Percentiles rank a stretch among this genome's conserved stretches.
Conservation (phyloP, 2,113 vertebrate species). For the Megaceryle torquata region DNA sequence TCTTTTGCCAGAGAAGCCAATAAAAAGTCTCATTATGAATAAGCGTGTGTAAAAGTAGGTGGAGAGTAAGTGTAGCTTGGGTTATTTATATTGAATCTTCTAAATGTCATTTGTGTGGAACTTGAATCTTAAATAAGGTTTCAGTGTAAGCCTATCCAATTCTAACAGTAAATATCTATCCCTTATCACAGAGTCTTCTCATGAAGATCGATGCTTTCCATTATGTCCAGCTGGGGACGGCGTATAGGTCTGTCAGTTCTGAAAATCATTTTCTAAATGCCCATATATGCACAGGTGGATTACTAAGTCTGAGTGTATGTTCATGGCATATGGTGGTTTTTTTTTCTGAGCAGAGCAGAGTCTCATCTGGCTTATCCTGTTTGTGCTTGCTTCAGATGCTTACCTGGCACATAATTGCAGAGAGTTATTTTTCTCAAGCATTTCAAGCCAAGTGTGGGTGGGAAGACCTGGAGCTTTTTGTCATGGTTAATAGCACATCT, state of each 20-base stretch:
- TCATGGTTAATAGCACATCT: not conserved
- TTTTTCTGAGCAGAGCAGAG: not conserved
- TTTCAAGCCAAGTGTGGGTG: conserved; percentile 26
- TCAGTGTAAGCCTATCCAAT: not conserved
- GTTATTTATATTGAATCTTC: not conserved
- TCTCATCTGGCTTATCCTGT: conserved; percentile 22
- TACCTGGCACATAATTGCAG: not conserved
- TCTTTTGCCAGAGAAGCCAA: not conserved
- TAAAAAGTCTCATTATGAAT: not conserved
- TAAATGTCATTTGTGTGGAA: not conserved
- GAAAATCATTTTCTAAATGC: not conserved
- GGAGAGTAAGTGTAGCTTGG: not conserved
- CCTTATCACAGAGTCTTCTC: conserved; percentile 74
- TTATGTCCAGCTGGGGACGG: conserved; percentile 80
- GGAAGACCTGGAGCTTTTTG: conserved; percentile 6
- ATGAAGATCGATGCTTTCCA: conserved; percentile 87
- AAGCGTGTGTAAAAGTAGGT: not conserved
- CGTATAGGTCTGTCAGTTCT: conserved; percentile 75
- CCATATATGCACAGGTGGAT: not conserved
- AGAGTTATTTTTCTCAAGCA: not conserved
- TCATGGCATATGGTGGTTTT: not conserved
- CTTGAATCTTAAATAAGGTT: not conserved
- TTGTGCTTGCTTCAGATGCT: conserved; percentile 16
- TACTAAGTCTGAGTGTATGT: not conserved
- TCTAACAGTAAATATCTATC: not conserved